Percentiles rank a stretch among this genome's conserved stretches.
Conservation (phyloP, 92 coral and sea anemone genomes). For the Virgularia gustaviana region DNA sequence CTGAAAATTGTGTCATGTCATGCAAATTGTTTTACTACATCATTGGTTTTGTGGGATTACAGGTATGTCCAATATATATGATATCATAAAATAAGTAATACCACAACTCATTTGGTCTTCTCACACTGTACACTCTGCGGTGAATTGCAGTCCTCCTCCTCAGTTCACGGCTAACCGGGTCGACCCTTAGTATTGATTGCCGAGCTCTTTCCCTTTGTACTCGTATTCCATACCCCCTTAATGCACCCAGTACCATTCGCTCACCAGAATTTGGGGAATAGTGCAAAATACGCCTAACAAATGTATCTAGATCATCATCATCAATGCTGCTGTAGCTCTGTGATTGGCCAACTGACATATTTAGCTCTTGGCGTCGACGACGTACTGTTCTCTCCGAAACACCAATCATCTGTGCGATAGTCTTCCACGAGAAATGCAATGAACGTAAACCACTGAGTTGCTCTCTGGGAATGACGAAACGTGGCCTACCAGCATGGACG, state of each 20-base stretch:
- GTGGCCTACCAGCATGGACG: conserved; percentile 29
- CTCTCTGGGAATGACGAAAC: conserved; percentile 8
- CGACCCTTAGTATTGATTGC: conserved; percentile 54
- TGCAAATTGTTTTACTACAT: no score
- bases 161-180: conserved; percentile 55
- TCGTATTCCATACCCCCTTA: conserved; percentile 35
- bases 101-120: conserved; percentile 63
- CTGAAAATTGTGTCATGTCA: no score
- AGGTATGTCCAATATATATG: background rate
- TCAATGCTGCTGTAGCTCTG: conserved; percentile 42
- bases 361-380: conserved; percentile 20
- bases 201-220: conserved; percentile 59
- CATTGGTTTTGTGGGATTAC: background rate
- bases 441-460: conserved; percentile 34
- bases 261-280: conserved; percentile 62
- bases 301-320: conserved; percentile 48
- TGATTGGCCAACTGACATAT: background rate
- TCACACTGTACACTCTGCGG: conserved; percentile 60
- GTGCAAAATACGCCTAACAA: conserved; percentile 44
- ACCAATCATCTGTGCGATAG: conserved; percentile 36
- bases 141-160: conserved; percentile 51
- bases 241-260: conserved; percentile 54
- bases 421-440: conserved; percentile 38
- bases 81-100: background rate
- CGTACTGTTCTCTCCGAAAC: conserved; percentile 38